Base-by-base conservation (phyloP, 2,113 vertebrate species). In the Theristicus caerulescens region DNA sequence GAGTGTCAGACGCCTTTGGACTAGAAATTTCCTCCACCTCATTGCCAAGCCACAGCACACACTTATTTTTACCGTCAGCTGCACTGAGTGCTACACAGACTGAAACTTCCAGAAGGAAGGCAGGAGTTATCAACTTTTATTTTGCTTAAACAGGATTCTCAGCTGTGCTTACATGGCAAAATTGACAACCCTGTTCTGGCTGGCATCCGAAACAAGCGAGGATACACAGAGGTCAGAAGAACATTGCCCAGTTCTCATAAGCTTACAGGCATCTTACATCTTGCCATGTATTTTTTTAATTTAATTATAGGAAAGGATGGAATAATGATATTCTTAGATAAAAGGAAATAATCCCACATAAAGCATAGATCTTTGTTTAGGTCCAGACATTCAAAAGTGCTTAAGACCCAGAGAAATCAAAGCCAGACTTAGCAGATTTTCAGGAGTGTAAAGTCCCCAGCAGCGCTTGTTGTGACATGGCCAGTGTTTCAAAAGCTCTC, bases 351-450 rank as follows among this genome's bases (percentile, higher is more conserved):
- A 95, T 61, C 57, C 34, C 31, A 74, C 59, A 52, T 15, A 59
- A 69, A 88, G 17, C 49, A 32, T 0, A 65, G 44, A 91, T 85
- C 65, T 86, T 88, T 92, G 80, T 89, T 84, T 94, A 54, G 65
- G 88, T 57, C 42, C 52, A 91, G 69, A 44, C 40, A 54, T 94
- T 76, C 1, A 0, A 76, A 93, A 88, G 69, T 64, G 19, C 72
- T 84, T 27, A 88, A 74, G 69, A 92, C 20, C 11, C 52, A 73
- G 38, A 82, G 82, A 94, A 96, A 96, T 95, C 93, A 96, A 96
- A 96, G 93, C 15, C 66, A 87, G 95, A 67, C 29, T 93, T 82
- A 82, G 84, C 73, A 82, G 94, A 70, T 91, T 87, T 77, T 80
- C 62, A 91, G 66, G n/a, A 93, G 83, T 57, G 52, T 17, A n/a